Base-by-base conservation (phyloP, 2,797 vertebrate species). In the Menidia menidia region DNA sequence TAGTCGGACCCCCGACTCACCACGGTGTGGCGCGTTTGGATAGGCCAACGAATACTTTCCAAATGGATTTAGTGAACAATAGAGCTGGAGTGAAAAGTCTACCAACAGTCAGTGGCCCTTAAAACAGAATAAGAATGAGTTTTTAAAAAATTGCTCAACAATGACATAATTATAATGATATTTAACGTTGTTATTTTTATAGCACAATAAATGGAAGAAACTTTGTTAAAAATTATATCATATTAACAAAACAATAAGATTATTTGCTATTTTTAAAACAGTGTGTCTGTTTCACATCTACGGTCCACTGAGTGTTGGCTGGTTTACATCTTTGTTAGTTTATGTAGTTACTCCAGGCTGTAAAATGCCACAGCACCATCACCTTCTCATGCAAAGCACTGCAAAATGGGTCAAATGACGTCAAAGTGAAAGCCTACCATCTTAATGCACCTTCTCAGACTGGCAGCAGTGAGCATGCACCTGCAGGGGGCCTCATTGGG, bases 1-100 rank as follows among this genome's bases (percentile, higher is more conserved):
- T 12, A 42, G 16, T 48, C 48, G 85, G 72, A 83, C 39, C 54
- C 73, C 32, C 2, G 32, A 43, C 4, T 50, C 55, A 83, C 94
- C 94, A 90, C 94, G 68, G 89, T 84, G 94, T 90, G 94, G 94
- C 94, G 94, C 94, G 93, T 92, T 92, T 90, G 93, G 80, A 91
- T 82, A 92, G 81, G 78, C 48, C 53, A 87, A 91, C 69, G 65
- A 72, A 79, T 57, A 13, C 61, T 63, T 50, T 41, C 68, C 68
- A 33, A 35, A 68, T 85, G 71, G 67, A 78, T 78, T 78, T 82
- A 78, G 66, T 75, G 87, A 89, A 90, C 87, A 89, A 90, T 83
- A 1, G 79, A 71, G 60, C 71, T 73, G 63, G 82, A 87, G 81
- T 78, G 77, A 85, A 60, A 32, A 16, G 63, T 76, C 63, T 81